Conservation (phyloP, 2,797 vertebrate genomes). For the Meriones psammophilus region DNA sequence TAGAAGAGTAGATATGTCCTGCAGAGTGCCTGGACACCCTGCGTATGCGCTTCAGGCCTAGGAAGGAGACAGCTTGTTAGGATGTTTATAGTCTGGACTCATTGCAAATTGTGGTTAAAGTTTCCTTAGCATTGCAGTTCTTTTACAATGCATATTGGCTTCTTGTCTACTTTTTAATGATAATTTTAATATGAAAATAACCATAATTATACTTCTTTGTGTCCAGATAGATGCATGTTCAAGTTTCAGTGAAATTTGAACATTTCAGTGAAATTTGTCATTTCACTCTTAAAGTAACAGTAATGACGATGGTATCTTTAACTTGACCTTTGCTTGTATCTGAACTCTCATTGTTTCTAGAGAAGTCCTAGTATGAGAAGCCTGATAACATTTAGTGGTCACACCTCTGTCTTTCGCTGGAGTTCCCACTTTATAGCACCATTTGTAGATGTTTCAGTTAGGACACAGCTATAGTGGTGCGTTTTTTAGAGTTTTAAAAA, state of each 20-base stretch:
- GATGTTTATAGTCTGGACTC: not conserved
- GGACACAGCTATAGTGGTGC: not conserved
- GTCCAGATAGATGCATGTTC: not conserved
- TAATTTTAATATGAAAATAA: not conserved
- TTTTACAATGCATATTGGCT: not conserved
- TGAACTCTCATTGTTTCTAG: not conserved
- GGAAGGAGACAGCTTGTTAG: not conserved
- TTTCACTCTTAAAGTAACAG: not conserved
- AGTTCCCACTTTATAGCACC: not conserved
- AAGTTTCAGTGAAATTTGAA: not conserved
- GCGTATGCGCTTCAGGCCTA: rapidly evolving
- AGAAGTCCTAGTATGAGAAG: not conserved
- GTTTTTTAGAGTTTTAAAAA: not conserved
- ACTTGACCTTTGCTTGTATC: not conserved
- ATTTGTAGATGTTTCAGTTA: not conserved
- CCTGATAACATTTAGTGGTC: not conserved
- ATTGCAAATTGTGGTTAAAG: not conserved
- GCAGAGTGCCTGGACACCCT: rapidly evolving
- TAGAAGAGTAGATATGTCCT: not conserved
- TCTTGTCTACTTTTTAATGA: not conserved
- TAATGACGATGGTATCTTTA: not conserved
- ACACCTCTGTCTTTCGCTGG: not conserved
- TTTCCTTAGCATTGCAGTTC: not conserved
- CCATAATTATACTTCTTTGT: not conserved
- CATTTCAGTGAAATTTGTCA: not conserved